Conservation (phyloP, 2,797 vertebrate species). For the Lates japonicus region DNA sequence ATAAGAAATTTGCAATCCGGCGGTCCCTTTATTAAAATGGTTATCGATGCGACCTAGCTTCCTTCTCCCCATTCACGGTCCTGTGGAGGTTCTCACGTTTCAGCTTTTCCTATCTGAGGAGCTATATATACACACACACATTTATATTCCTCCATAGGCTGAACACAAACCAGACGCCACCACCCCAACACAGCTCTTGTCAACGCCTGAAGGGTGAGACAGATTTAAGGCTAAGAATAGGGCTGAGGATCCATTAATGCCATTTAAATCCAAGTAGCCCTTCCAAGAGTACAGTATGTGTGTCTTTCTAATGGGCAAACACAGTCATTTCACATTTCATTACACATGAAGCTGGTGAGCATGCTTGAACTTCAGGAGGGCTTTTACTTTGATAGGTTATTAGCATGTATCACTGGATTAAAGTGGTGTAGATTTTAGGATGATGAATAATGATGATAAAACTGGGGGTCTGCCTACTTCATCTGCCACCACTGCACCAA, state of each 20-base stretch:
- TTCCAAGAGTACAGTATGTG: conserved; percentile 15
- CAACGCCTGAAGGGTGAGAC: conserved; percentile 65
- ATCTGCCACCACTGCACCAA: not conserved
- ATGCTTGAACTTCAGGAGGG: not conserved
- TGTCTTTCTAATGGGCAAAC: conserved; percentile 22
- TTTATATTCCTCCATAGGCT: conserved; percentile 48
- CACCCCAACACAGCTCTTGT: conserved; percentile 49
- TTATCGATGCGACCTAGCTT: conserved; percentile 29
- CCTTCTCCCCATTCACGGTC: conserved; percentile 41
- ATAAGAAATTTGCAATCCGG: not conserved
- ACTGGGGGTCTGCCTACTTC: not conserved
- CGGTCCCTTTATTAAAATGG: conserved; percentile 22
- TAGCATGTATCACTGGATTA: not conserved
- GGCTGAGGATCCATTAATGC: conserved; percentile 70
- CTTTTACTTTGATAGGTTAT: not conserved
- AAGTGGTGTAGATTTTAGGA: not conserved
- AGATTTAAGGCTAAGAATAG: conserved; percentile 78
- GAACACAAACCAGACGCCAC: conserved; percentile 65
- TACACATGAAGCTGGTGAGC: conserved; percentile 8
- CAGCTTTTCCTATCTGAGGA: conserved; percentile 63
- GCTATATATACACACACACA: conserved; percentile 39
- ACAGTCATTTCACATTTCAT: conserved; percentile 8
- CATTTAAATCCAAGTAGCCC: conserved; percentile 66
- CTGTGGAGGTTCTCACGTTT: conserved; percentile 58
- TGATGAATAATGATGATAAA: not conserved